Evolutionary conservation across 1,140 invertebrate species (phyloP), one percentile per base, ranked within the genome.

Genomic region (Temnothorax curvispinosus): DNA sequence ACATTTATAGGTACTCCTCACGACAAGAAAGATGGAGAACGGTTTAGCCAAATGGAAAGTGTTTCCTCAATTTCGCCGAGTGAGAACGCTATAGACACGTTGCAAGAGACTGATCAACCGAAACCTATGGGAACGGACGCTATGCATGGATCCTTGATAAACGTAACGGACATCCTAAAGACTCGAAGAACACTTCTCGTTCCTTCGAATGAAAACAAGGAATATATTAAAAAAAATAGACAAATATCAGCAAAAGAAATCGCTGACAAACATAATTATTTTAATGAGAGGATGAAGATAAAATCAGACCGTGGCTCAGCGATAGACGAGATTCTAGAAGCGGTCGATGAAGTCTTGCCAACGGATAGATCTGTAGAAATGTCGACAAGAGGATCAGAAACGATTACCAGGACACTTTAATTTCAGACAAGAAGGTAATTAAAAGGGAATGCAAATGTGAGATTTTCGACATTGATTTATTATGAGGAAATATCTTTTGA

Each of bases 271-370:
- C 4, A 77, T 44, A 0, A 44, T 44, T 3, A 64, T 77, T 11
- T 18, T 35, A 18, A n/a, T 35, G 9, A 44, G 11, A 35, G 27
- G 3, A n/a, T 2, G 15, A 2, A 69, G 7, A 54, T 9, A 32
- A 81, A 13, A 27, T 32, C 11, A n/a, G 9, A 64, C 1, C 44
- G 1, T 32, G 47, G 3, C 15, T 84, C 69, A 18, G 27, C 44
- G 6, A 84, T 84, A 3, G 54, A 84, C 6, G 27, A 60, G n/a
- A 76, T 84, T 60, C 11, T 84, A 7, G 9, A 47, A 38, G 71
- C 81, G 4, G 38, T 84, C 18, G 69, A 27, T 27, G 27, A 27
- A 27, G 27, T 84, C 1, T 60, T 84, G 27, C 54, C 71, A 15
- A 32, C 50, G 41, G 32, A 62, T n/a, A 72, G 64, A n/a, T 58